Evolutionary conservation across 2,113 vertebrate genomes (phyloP), one percentile per base, ranked within the genome.

Genomic region (Dromaius novaehollandiae): DNA sequence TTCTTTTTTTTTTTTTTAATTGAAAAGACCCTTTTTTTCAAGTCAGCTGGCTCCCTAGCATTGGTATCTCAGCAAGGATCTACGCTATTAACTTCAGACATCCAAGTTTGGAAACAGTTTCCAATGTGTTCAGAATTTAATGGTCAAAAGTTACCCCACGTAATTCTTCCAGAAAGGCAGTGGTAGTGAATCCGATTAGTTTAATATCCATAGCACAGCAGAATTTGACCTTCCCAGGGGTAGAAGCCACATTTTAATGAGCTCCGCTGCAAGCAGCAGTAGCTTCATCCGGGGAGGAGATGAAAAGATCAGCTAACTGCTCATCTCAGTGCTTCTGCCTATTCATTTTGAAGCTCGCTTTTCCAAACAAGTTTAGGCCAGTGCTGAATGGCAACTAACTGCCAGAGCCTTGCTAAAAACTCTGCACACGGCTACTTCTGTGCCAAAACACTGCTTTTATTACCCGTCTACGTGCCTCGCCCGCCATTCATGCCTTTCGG

Each of bases 281-380:
- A 32, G 18, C 76, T 76, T 50, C 44, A 75, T 77, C 44, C 50
- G 28, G 44, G n/a, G 25, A 48, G 48, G 89, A 88, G 40, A 51
- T 51, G 6, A 82, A 89, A 89, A 92, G 79, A 4, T 4, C 34
- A 76, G 42, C 30, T 55, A 85, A 56, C 18, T 1, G 1, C 30
- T 56, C 66, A 80, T 25, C 58, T 63, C 38, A 61, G 68, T 13
- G 34, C 63, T 87, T 22, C 4, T 0, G 0, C 17, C 0, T 1
- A 83, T 48, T 63, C 4, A 42, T 40, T 91, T 44, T 50, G 46
- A 88, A 68, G 42, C 46, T 85, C 2, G 0, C 18, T 92, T 25
- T 77, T 61, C 36, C 1, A 1, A 42, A 48, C 38, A 56, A 56
- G 53, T 83, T 82, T 7, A 76, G 65, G 88, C n/a, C 15, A 46